Evolutionary conservation across 2,113 vertebrate genomes (phyloP).

Genomic region (Rhagologus leucostigma): DNA sequence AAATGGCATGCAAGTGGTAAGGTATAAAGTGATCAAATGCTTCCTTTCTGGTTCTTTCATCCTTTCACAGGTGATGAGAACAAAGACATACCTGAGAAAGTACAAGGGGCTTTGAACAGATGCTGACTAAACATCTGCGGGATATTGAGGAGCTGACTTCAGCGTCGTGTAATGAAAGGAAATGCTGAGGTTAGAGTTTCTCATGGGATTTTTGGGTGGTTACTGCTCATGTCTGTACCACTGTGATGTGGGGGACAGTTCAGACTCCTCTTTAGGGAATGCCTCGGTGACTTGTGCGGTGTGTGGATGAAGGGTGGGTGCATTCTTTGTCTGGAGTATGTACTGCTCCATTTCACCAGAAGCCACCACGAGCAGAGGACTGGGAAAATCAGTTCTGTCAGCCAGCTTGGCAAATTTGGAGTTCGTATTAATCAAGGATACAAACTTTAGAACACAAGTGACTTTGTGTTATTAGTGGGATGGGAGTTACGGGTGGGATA

Average conservation of each 20-base stretch:
- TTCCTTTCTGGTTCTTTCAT: background rate
- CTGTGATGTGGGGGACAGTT: background rate
- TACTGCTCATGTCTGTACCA: background rate
- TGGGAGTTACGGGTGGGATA: background rate
- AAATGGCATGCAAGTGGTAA: background rate
- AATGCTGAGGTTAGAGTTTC: background rate
- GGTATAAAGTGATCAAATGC: background rate
- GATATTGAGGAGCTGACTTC: background rate
- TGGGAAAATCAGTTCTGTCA: background rate
- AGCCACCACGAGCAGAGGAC: background rate
- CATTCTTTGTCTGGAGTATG: background rate
- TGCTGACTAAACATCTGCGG: background rate
- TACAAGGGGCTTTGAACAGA: background rate
- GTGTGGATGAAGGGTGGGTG: background rate
- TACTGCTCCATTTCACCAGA: background rate
- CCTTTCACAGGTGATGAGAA: background rate
- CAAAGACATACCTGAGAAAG: background rate
- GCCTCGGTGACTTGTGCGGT: accelerated
- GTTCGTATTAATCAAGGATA: background rate
- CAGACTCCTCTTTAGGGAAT: background rate
- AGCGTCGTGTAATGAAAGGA: background rate
- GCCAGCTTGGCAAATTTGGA: background rate
- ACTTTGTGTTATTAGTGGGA: background rate
- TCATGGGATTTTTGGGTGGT: background rate
- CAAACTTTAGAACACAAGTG: accelerated